Evolutionary conservation across 1,140 invertebrate species (phyloP).

Genomic region (Alviniconcha marisindica): DNA sequence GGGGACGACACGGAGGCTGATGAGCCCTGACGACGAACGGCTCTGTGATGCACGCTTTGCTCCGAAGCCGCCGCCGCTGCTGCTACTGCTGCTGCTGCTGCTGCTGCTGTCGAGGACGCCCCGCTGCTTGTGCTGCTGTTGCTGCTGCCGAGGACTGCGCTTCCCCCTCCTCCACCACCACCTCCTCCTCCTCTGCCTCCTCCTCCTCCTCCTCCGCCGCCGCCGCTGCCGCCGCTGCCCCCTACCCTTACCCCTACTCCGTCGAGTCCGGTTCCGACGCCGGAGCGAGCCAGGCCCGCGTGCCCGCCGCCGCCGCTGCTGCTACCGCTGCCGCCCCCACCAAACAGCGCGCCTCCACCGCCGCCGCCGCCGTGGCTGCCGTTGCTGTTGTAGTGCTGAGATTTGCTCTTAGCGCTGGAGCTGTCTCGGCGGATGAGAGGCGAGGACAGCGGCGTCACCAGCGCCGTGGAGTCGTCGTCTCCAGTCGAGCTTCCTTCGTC

Average conservation of each 20-base stretch:
- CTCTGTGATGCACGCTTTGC: constrained; percentile 20
- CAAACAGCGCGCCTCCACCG: neutral
- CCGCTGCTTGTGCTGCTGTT: neutral
- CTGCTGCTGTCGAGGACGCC: neutral
- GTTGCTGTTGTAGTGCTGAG: constrained; percentile 68
- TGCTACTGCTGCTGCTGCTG: neutral
- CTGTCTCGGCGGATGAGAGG: constrained; percentile 33
- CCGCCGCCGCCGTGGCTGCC: constrained; percentile 59
- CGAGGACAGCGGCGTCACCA: constrained; percentile 45
- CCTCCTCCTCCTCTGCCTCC: constrained; percentile 59
- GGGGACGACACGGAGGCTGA: constrained; percentile 18
- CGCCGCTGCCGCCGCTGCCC: neutral
- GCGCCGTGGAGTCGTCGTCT: constrained; percentile 43
- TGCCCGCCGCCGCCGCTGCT: neutral
- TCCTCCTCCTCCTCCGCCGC: neutral
- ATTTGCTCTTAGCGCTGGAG: neutral
- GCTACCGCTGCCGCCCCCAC: neutral
- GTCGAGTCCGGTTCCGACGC: neutral
- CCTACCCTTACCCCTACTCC: constrained; percentile 59
- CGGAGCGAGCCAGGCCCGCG: neutral
- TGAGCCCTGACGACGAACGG: constrained; percentile 26
- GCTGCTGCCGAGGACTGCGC: constrained; percentile 47
- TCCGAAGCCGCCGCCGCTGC: constrained; percentile 47
- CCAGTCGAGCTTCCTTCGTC: constrained; percentile 44
- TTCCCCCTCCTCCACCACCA: constrained; percentile 72